A percentile compares a stretch with the other conserved stretches of the same genome.
phyloP scores from a whole-genome alignment of 2,888 invertebrate species.

The Colostygia pectinataria region DNA sequence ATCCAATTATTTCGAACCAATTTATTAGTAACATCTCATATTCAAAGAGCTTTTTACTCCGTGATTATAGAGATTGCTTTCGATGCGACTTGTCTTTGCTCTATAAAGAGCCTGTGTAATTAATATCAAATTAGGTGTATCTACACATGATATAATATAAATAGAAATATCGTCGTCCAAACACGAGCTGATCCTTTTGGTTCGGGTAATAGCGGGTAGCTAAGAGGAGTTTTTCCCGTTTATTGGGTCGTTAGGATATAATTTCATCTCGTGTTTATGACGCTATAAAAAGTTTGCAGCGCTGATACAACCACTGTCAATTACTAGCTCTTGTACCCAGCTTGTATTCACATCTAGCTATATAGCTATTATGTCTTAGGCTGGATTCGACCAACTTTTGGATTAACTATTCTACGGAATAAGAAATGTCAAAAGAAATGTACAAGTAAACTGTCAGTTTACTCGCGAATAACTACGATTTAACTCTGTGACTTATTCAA shows the following conservation, averaged over 20 bases:
- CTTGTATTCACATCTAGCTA: constrained; percentile 24
- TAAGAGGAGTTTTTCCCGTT: constrained; percentile 73
- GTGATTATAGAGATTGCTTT: constrained; percentile 18
- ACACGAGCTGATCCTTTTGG: constrained; percentile 62
- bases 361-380: too few relatives aligned
- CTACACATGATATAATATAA: constrained; percentile 51
- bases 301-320: constrained; percentile 73
- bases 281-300: constrained; percentile 75
- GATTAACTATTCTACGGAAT: too few relatives aligned
- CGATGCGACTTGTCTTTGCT: constrained; percentile 24
- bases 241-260: constrained; percentile 80
- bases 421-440: too few relatives aligned
- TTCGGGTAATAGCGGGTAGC: constrained; percentile 68
- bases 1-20: constrained; percentile 48
- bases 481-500: too few relatives aligned
- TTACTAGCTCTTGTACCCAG: constrained; percentile 45
- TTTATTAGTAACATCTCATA: constrained; percentile 34
- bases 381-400: too few relatives aligned
- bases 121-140: constrained; percentile 40
- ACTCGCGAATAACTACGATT: too few relatives aligned
- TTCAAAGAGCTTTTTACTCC: constrained; percentile 24
- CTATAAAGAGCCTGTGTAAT: constrained; percentile 26
- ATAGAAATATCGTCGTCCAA: constrained; percentile 50
- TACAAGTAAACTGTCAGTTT: too few relatives aligned
- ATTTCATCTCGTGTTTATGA: constrained; percentile 81